Conservation (phyloP, 1,140 invertebrate species). For the Drosophila sechellia region DNA sequence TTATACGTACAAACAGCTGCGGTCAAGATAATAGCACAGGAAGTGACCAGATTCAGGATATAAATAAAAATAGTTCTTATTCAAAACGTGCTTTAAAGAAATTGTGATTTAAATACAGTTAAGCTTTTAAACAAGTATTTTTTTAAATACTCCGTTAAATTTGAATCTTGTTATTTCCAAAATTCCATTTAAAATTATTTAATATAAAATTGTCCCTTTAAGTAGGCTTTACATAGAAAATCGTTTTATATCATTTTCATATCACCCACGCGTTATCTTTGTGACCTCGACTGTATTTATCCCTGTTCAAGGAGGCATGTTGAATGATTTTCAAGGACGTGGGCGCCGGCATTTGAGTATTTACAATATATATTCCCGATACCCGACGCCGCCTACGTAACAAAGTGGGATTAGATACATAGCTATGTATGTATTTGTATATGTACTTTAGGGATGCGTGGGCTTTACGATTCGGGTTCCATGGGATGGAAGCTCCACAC, state of each 20-base stretch:
- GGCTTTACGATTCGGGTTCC: slow-evolving; percentile 38
- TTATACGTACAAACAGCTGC: slow-evolving; percentile 10
- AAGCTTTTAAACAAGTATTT: too few species aligned
- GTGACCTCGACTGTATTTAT: slow-evolving; percentile 25
- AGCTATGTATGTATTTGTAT: slow-evolving; percentile 6
- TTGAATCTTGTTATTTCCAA: too few species aligned
- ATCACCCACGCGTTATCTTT: not conserved
- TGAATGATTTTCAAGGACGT: slow-evolving; percentile 75
- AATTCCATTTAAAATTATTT: too few species aligned
- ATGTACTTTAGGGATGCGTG: slow-evolving; percentile 33
- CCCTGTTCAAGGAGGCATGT: slow-evolving; percentile 9
- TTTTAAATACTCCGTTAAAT: too few species aligned
- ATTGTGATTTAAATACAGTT: too few species aligned
- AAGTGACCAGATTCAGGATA: not conserved
- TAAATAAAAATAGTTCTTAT: too few species aligned
- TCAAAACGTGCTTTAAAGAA: too few species aligned
- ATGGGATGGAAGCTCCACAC: slow-evolving; percentile 10
- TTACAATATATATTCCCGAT: slow-evolving; percentile 53
- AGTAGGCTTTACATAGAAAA: too few species aligned
- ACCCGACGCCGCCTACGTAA: slow-evolving; percentile 33
- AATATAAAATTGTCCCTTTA: too few species aligned
- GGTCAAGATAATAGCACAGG: slow-evolving; percentile 12
- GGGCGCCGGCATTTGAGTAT: slow-evolving; percentile 65
- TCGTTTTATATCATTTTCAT: too few species aligned
- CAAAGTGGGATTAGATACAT: slow-evolving; percentile 9